Conservation (phyloP, 2,888 invertebrate species). For the Eupithecia subumbrata region DNA sequence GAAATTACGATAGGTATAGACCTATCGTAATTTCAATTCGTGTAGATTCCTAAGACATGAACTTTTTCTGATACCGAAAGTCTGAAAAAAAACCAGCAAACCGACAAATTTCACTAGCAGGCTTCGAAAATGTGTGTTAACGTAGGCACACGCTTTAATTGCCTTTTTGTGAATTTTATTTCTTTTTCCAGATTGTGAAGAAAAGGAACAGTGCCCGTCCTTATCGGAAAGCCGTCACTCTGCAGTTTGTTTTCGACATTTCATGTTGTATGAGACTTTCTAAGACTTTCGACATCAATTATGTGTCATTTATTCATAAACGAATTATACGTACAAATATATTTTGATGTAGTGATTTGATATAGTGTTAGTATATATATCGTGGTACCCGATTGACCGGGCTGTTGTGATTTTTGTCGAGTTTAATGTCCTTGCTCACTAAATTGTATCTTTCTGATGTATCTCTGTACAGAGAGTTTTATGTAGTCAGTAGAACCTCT, state of each 20-base stretch:
- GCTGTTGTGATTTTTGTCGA: constrained; percentile 5
- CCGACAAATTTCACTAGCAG: no score
- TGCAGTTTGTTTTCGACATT: not conserved
- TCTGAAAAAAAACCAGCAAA: no score
- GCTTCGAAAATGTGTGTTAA: no score
- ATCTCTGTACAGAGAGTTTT: not conserved
- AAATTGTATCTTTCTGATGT: not conserved
- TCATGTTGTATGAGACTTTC: not conserved
- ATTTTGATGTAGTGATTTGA: not conserved
- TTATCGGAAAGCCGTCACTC: not conserved
- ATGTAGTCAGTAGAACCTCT: not conserved
- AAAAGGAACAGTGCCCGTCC: not conserved
- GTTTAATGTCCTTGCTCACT: constrained; percentile 2
- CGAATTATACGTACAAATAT: not conserved
- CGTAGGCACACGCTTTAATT: not conserved
- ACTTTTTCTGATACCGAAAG: no score
- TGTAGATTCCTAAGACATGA: no score
- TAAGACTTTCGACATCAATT: not conserved
- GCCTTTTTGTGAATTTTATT: not conserved
- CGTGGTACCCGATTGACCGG: constrained; percentile 7
- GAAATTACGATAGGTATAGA: no score
- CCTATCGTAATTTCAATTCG: no score
- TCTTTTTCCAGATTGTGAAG: not conserved
- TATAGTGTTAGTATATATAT: not conserved
- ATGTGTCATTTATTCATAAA: not conserved